Base-by-base conservation (phyloP, 2,797 vertebrate genomes). In the Lepilemur ruficaudatus region DNA sequence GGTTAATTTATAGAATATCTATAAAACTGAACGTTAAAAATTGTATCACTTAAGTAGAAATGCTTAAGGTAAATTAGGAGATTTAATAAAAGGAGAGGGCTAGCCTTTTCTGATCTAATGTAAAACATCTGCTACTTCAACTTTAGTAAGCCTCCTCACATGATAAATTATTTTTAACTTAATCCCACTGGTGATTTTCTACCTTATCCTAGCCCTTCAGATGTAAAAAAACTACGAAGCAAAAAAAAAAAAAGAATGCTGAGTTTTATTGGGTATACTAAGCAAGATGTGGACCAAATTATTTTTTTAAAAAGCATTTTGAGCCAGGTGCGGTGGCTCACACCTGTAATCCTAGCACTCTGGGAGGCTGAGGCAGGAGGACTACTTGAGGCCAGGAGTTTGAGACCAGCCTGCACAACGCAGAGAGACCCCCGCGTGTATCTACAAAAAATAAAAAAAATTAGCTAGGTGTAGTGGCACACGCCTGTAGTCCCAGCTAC, bases 21-120 rank as follows among this genome's bases (percentile, higher is more conserved):
- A 80, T 92, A 90, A 96, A 96, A 79, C 17, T 78, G 90, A 92
- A 96, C 43, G 94, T 75, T 89, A 89, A 76, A 96, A 89, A 78
- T 30, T 88, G 18, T 65, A n/a, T n/a, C 63, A n/a, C 17, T 95
- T 55, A 30, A 80, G 46, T 61, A 87, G 32, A 76, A 48, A 80
- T 73, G 78, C 72, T 93, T 90, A 92, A 18, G 14, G 9, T 89
- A 35, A 55, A 73, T 67, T 67, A 94, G 69, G 23, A 84, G 22
- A 95, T 70, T 93, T 83, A 86, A 65, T 94, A 93, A 84, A 6
- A 79, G 69, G 46, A 67, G 46, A 67, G n/a, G 5, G n/a, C 1
- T 93, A 86, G 32, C n/a, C 18, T 89, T 91, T 93, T 95, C 89
- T 70, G 48, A 89, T 55, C 23, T 82, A 94, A 91, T n/a, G 12